Base-by-base conservation (phyloP, 2,888 invertebrate genomes). In the Caenorhabditis sp. region DNA sequence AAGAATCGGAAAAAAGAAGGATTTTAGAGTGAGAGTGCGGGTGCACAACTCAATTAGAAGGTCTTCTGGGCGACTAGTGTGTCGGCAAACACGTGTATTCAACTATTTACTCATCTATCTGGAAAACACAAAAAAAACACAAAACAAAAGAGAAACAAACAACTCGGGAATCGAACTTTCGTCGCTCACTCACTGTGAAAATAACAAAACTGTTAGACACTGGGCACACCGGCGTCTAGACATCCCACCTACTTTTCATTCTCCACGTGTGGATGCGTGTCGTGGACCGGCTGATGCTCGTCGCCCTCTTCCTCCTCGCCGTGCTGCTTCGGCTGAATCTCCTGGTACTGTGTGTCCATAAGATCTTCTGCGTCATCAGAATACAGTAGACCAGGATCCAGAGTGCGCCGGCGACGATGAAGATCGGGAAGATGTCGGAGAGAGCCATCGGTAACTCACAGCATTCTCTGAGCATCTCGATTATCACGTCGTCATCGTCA, bases 341-440 rank as follows among this genome's bases (percentile, higher is more conserved):
- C 74, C 13, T 75, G 74, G 53, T 75, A 75, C 4, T 70, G 59
- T 1, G 30, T 45, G 13, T 75, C 75, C 70, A 70, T 75, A 75
- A 75, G 11, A 63, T 53, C 48, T 76, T 76, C 30, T 76, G 76
- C 2, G 71, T 66, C 73, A 78, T 72, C 45, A 78, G 45, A 73
- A 78, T 78, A 63, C 78, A 78, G 53, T 78, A 78, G 2, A 78
- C 78, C 9, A 78, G 41, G 11, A 78, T 43, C 78, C 78, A 78
- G 6, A 78, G 52, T 8, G 68, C 63, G 0, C 39, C 73, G 27
- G 78, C 78, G 30, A 68, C 73, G 15, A 72, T 62, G 58, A 78
- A 59, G 17, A 78, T 68, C 5, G 78, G 78, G 24, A 78, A 68
- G 35, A 73, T 58, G 43, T 78, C 78, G 15, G 76, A 76, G 3